A percentile compares a stretch with the other conserved stretches of the same genome.
phyloP scores from a whole-genome alignment of 2,888 invertebrate genomes.

The Agriotes lineatus region DNA sequence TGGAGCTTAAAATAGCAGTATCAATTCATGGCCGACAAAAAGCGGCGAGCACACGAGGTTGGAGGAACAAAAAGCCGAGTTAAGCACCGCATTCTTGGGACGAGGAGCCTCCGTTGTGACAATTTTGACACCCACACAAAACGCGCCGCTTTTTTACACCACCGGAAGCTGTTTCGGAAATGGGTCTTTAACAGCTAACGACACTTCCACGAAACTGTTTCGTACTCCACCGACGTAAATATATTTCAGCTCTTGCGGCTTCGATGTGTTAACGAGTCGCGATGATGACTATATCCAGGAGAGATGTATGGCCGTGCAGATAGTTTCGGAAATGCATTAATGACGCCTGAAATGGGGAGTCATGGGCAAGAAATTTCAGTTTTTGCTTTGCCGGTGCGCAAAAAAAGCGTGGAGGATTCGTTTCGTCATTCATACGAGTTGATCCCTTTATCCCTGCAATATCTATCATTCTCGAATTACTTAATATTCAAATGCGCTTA shows the following conservation, averaged over 20 bases:
- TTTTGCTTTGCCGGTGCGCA: no score
- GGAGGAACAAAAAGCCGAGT: conserved; percentile 28
- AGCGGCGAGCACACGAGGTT: conserved; percentile 15
- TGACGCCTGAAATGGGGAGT: conserved; percentile 14
- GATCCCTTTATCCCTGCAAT: no score
- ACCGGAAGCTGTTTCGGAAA: conserved; percentile 48
- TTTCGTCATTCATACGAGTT: no score
- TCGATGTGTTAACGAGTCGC: conserved; percentile 35
- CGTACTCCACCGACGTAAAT: conserved; percentile 36
- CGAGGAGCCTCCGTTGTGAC: conserved; percentile 27
- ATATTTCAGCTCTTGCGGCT: conserved; percentile 23
- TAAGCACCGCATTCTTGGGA: conserved; percentile 31
- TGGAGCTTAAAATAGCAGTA: conserved; percentile 48
- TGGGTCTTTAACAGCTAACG: conserved; percentile 46
- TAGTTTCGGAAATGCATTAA: conserved; percentile 30
- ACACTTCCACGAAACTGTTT: conserved; percentile 40
- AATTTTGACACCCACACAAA: conserved; percentile 41
- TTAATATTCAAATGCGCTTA: no score
- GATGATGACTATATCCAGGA: conserved; percentile 34
- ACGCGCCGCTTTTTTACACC: conserved; percentile 42
- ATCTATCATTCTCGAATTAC: no score
- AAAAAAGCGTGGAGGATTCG: no score
- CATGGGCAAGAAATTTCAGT: no score
- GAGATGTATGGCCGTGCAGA: conserved; percentile 18
- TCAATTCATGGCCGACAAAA: conserved; percentile 46